phyloP scores from a whole-genome alignment of 2,888 invertebrate species.

The Perizoma flavofasciatum region DNA sequence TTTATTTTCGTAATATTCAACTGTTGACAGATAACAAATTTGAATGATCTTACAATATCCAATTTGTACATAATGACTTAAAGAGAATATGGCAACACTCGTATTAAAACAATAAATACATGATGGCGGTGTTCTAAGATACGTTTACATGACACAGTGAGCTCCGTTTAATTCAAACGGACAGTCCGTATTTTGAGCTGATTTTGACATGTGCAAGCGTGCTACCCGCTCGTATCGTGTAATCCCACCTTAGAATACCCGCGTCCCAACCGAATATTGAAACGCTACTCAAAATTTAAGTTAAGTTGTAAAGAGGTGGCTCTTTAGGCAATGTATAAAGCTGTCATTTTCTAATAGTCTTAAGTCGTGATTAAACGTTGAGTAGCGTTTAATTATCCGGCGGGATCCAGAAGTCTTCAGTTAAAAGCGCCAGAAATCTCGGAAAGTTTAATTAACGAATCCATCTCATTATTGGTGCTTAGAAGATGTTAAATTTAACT shows the following conservation, averaged over 20 bases:
- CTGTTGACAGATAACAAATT: constrained; percentile 82
- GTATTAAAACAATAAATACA: constrained; percentile 80
- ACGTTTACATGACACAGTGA: constrained; percentile 18
- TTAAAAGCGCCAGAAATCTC: constrained; percentile 35
- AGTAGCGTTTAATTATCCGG: too few species aligned
- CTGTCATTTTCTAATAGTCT: too few species aligned
- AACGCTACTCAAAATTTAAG: too few species aligned
- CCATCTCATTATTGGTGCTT: constrained; percentile 18
- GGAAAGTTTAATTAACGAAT: constrained; percentile 36
- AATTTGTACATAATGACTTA: constrained; percentile 84
- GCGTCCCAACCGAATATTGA: constrained; percentile 28
- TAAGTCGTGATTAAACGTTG: too few species aligned
- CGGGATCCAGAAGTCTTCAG: constrained; percentile 31
- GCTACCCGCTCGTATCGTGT: constrained; percentile 15
- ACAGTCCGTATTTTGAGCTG: too few species aligned
- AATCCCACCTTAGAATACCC: constrained; percentile 26
- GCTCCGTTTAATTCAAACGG: too few species aligned
- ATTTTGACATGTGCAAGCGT: not conserved
- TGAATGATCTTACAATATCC: constrained; percentile 80
- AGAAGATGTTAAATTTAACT: constrained; percentile 29
- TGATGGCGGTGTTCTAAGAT: constrained; percentile 51
- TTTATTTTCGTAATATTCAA: constrained; percentile 84
- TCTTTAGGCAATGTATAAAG: too few species aligned
- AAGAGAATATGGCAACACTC: constrained; percentile 83
- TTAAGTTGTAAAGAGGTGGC: too few species aligned